Evolutionary conservation across 2,888 invertebrate species (phyloP).

Genomic region (Odontomyia ornata): DNA sequence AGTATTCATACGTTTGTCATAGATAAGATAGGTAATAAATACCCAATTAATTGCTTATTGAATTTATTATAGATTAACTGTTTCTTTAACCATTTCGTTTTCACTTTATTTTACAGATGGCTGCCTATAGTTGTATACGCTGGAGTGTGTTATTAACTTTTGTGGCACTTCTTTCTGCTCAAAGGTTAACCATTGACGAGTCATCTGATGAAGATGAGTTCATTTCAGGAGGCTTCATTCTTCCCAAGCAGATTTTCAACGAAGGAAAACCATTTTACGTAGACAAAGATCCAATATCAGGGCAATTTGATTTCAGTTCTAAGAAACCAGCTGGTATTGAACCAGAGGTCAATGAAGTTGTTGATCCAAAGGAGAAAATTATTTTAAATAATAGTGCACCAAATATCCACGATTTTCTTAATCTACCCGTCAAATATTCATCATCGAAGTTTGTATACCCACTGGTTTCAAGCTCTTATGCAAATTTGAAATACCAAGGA

Average conservation of each 20-base stretch:
- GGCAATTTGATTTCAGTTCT: constrained; percentile 70
- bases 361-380: constrained; percentile 67
- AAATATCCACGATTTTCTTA: constrained; percentile 74
- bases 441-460: constrained; percentile 75
- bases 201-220: constrained; percentile 58
- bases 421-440: constrained; percentile 74
- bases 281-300: constrained; percentile 74
- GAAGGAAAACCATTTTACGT: constrained; percentile 76
- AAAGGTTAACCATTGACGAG: constrained; percentile 22
- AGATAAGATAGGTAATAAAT: no score
- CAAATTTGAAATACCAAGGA: constrained; percentile 76
- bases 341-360: constrained; percentile 60
- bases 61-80: background rate
- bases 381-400: constrained; percentile 68
- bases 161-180: background rate
- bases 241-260: constrained; percentile 71
- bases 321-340: constrained; percentile 65
- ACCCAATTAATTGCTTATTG: background rate
- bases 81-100: background rate
- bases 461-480: constrained; percentile 75
- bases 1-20: no score
- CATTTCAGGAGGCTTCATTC: constrained; percentile 59
- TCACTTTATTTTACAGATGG: constrained; percentile 42
- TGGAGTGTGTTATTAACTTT: background rate
- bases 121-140: background rate